Percentiles rank a stretch among this genome's conserved stretches.
These are phyloP conservation scores for Pterophyllum scalare DNA, from an alignment of 2,113 vertebrate genomes.

Conservation along the genomic window DNA sequence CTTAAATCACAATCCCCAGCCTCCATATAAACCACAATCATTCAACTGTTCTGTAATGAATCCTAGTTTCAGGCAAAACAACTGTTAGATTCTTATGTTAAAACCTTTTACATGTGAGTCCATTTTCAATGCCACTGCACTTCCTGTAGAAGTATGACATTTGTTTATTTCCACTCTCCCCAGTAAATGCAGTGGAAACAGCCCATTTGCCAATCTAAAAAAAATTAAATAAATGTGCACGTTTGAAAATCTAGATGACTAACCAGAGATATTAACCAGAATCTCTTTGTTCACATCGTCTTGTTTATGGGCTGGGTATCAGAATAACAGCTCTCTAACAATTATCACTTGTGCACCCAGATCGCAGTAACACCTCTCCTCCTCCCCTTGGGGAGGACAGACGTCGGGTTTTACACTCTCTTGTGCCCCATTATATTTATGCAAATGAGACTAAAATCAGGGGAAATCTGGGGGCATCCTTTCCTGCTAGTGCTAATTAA, in stretches of 20 bases:
- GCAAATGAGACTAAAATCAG: constrained; percentile 72
- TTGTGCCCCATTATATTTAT: constrained; percentile 78
- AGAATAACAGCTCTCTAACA: constrained; percentile 78
- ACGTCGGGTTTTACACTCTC: constrained; percentile 66
- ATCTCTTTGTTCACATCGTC: constrained; percentile 60
- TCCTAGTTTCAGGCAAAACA: constrained; percentile 25
- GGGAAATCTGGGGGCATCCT: constrained; percentile 72
- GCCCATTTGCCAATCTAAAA: not conserved
- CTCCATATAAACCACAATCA: constrained; percentile 37
- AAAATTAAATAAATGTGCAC: not conserved
- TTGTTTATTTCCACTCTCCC: not conserved
- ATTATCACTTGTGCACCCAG: constrained; percentile 77
- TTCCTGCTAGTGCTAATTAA: constrained; percentile 77
- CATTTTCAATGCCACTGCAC: constrained; percentile 10
- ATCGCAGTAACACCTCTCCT: constrained; percentile 66
- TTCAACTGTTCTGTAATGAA: constrained; percentile 38
- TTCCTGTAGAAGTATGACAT: constrained; percentile 15
- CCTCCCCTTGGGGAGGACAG: constrained; percentile 64
- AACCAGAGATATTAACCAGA: not conserved
- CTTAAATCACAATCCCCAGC: constrained; percentile 22
- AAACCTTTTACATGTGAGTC: constrained; percentile 21
- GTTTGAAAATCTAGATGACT: not conserved
- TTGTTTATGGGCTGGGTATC: constrained; percentile 45
- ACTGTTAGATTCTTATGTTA: constrained; percentile 22
- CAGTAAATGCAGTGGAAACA: not conserved